Conservation (phyloP, 2,888 invertebrate species). For the Agrochola circellaris region DNA sequence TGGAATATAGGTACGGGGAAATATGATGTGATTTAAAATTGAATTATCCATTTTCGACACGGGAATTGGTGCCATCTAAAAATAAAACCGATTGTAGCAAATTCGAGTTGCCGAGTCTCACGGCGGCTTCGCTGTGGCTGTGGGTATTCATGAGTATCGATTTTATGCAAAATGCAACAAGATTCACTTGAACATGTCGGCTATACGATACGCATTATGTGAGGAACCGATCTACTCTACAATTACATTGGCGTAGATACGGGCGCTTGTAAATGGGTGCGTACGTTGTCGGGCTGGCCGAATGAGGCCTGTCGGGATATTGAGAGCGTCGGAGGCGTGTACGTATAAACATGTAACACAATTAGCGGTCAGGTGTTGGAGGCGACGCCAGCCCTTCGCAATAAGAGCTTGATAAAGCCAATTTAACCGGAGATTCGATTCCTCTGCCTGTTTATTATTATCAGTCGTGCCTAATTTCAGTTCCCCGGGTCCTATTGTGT, state of each 20-base stretch:
- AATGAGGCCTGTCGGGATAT: constrained; percentile 77
- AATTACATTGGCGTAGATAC: constrained; percentile 84
- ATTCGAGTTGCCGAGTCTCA: constrained; percentile 83
- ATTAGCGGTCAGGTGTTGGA: constrained; percentile 80
- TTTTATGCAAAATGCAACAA: constrained; percentile 91
- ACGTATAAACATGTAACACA: constrained; percentile 78
- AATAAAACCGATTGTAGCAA: constrained; percentile 82
- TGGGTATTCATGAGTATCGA: constrained; percentile 90
- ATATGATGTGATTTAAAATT: constrained; percentile 71
- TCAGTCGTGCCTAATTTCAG: constrained; percentile 79
- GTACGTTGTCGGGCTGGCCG: constrained; percentile 72
- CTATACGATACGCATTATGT: constrained; percentile 79
- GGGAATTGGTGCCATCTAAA: constrained; percentile 78
- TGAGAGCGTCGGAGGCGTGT: constrained; percentile 77
- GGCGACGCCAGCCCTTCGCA: constrained; percentile 66
- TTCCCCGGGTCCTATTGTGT: constrained; percentile 77
- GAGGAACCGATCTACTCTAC: constrained; percentile 81
- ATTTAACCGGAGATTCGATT: constrained; percentile 79
- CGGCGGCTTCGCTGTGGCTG: constrained; percentile 78
- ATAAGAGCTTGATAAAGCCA: constrained; percentile 81
- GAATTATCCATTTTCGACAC: constrained; percentile 74
- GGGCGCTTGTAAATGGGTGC: constrained; percentile 78
- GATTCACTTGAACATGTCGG: constrained; percentile 87
- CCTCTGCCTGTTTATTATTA: constrained; percentile 80
- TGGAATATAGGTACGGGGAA: constrained; percentile 45